phyloP scores from a whole-genome alignment of 1,140 invertebrate genomes.

The Nasonia vitripennis region DNA sequence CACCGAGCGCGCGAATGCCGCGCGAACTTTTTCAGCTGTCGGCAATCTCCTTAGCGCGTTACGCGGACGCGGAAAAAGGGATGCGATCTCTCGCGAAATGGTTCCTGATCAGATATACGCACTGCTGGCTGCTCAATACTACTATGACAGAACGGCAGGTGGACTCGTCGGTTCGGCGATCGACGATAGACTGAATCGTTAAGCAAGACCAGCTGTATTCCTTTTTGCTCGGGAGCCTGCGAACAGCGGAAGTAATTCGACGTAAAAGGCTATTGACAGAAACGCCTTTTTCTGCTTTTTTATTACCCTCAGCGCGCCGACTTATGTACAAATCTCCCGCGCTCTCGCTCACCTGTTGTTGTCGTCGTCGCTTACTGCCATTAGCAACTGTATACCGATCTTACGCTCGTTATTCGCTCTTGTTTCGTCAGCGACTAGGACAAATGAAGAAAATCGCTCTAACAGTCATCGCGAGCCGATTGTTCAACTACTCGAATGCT shows the following conservation, averaged over 20 bases:
- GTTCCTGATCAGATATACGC: slow-evolving; percentile 31
- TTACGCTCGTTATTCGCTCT: slow-evolving; percentile 27
- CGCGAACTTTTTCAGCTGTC: not conserved
- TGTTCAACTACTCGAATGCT: not conserved
- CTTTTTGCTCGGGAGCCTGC: slow-evolving; percentile 21
- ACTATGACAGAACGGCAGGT: not conserved
- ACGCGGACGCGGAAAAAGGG: slow-evolving; percentile 35
- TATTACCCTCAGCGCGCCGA: slow-evolving; percentile 13
- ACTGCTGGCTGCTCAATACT: not conserved
- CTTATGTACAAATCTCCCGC: slow-evolving; percentile 44
- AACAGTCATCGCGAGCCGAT: not conserved
- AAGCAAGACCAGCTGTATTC: slow-evolving; percentile 41
- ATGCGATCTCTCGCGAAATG: slow-evolving; percentile 26
- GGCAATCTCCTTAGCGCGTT: not conserved
- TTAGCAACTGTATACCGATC: not conserved
- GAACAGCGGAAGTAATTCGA: slow-evolving; percentile 47
- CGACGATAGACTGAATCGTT: slow-evolving; percentile 37
- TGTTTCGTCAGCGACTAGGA: slow-evolving; percentile 26
- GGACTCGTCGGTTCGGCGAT: not conserved
- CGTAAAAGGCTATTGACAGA: slow-evolving; percentile 51
- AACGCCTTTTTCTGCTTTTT: slow-evolving; percentile 49
- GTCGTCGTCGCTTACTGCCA: not conserved
- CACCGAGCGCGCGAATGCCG: not conserved
- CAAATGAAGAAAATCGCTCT: not conserved
- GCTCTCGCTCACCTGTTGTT: slow-evolving; percentile 37